Conservation (phyloP, 2,113 vertebrate species). For the Oryzias javanicus region DNA sequence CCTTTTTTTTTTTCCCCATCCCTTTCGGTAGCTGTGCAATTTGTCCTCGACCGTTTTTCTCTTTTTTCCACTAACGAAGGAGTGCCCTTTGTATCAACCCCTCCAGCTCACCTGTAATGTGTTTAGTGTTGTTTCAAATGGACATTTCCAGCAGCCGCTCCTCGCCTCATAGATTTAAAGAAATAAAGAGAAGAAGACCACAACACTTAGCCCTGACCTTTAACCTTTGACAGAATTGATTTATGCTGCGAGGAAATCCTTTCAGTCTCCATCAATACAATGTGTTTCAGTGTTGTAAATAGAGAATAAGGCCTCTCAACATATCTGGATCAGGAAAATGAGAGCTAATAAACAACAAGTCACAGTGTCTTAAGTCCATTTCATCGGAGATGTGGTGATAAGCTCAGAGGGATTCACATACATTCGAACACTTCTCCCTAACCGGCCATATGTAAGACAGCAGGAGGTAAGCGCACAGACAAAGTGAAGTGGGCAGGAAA, state of each 20-base stretch:
- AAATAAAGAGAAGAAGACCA: constrained; percentile 37
- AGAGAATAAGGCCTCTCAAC: neutral
- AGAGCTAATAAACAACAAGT: constrained; percentile 17
- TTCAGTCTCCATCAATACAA: neutral
- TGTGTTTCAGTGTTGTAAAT: neutral
- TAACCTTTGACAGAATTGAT: neutral
- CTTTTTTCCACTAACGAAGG: constrained; percentile 48
- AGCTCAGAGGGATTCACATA: constrained; percentile 31
- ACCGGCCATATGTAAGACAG: constrained; percentile 26
- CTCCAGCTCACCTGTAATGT: constrained; percentile 62
- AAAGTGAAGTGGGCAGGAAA: constrained; percentile 49
- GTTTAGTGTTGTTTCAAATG: constrained; percentile 54
- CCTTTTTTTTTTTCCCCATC: constrained; percentile 11
- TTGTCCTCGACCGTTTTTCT: constrained; percentile 24
- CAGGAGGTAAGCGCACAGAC: constrained; percentile 29
- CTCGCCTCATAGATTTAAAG: constrained; percentile 54
- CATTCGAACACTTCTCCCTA: constrained; percentile 27
- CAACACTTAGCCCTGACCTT: neutral
- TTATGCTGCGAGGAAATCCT: neutral
- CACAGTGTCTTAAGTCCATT: constrained; percentile 20
- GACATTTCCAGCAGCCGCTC: constrained; percentile 34
- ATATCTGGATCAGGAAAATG: neutral
- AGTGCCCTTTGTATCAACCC: constrained; percentile 59
- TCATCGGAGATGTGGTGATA: constrained; percentile 17
- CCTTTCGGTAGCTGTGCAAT: constrained; percentile 20